Base-by-base conservation (phyloP, 2,797 vertebrate genomes). In the Pterois miles region DNA sequence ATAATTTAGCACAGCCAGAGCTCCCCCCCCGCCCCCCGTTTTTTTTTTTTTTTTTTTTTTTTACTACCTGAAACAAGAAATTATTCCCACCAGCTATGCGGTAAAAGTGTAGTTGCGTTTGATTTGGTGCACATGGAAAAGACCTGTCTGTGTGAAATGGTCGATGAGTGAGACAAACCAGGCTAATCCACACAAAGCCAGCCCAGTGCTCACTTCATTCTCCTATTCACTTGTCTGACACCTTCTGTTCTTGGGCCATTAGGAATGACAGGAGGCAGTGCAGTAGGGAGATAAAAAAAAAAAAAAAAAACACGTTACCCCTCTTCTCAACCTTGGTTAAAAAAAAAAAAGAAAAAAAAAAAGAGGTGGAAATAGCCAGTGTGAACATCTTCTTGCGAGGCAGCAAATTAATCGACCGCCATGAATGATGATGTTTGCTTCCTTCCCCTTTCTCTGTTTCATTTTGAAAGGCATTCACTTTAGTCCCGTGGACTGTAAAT, bases 401-500 rank as follows among this genome's bases (percentile, higher is more conserved):
- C 71, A 73, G 74, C 67, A 78, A 85, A 92, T 91, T 73, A 90
- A 90, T 91, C 65, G 56, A 74, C 80, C 25, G 8, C 66, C 62
- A 29, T 92, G 76, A 91, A 73, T 88, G 77, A 86, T 85, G 82
- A 78, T 80, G 81, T 87, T 89, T 82, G 84, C 52, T 68, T 78
- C 54, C 54, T 46, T 69, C 67, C 14, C 8, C 20, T 13, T 18
- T 59, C 36, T 71, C 43, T 66, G 85, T 87, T 81, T 68, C 20
- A 9, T 83, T 87, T 88, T 82, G 71, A 88, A 88, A 91, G 62
- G 74, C 71, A 87, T 82, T 87, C 75, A 65, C 63, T 83, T 86
- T 58, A 80, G 78, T 82, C 66, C 67, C 8, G 58, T 52, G 74
- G 72, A 86, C 90, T 93, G 89, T 91, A 93, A 94, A 91, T 89